Evolutionary conservation across 1,140 invertebrate genomes (phyloP).

Genomic region (Ruditapes philippinarum): DNA sequence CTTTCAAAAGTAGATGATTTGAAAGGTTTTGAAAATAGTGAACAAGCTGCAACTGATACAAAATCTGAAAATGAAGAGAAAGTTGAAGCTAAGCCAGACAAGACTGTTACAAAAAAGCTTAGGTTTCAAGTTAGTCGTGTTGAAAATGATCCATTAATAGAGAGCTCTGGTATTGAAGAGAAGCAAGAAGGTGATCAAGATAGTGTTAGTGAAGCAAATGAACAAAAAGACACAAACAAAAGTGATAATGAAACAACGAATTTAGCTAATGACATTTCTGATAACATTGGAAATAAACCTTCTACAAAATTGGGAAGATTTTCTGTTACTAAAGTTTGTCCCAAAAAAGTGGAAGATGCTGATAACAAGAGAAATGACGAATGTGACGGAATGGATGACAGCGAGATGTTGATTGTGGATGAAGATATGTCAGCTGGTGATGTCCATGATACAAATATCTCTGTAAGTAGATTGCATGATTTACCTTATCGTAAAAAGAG

Average conservation of each 20-base stretch:
- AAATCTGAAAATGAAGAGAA: neutral
- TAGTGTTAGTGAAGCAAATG: neutral
- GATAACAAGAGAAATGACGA: neutral
- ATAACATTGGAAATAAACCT: neutral
- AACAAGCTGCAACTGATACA: neutral
- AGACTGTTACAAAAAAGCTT: constrained; percentile 52
- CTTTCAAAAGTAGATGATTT: constrained; percentile 33
- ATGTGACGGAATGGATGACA: neutral
- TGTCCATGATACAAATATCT: neutral
- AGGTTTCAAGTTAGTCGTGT: constrained; percentile 75
- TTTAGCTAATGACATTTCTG: neutral
- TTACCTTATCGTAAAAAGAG: constrained; percentile 67
- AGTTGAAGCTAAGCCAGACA: neutral
- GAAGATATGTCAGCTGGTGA: neutral
- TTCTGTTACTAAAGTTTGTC: constrained; percentile 11
- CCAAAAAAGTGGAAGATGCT: neutral
- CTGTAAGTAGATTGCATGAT: constrained; percentile 67
- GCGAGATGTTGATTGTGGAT: neutral
- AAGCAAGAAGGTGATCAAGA: neutral
- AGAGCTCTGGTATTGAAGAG: neutral
- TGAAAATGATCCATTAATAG: constrained; percentile 71
- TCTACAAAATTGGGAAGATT: neutral
- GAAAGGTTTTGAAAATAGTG: neutral
- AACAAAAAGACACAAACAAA: neutral
- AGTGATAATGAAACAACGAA: constrained; percentile 24